Evolutionary conservation across 2,113 vertebrate species (phyloP).

Genomic region (Pionites leucogaster): DNA sequence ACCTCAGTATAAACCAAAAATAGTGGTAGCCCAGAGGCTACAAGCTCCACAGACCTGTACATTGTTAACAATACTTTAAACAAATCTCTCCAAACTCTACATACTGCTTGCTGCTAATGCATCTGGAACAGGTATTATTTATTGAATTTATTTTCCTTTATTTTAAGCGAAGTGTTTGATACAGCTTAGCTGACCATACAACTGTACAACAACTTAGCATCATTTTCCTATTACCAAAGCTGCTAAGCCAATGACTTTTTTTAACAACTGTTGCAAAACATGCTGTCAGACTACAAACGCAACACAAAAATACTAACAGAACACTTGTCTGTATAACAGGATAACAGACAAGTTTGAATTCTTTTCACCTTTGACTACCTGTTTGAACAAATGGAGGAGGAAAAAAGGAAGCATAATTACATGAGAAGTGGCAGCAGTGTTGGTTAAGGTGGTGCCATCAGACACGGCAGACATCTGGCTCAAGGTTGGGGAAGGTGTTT

Average conservation of each 20-base stretch:
- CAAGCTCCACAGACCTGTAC: background rate
- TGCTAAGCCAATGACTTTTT: background rate
- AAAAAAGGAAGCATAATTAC: slow-evolving; percentile 85
- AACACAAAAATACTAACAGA: background rate
- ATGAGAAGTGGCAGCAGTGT: slow-evolving; percentile 80
- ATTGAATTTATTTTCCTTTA: background rate
- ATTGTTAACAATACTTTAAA: background rate
- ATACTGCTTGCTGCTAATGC: background rate
- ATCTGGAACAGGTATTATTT: background rate
- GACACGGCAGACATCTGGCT: slow-evolving; percentile 83
- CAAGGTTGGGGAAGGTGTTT: slow-evolving; percentile 87
- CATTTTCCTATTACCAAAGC: background rate
- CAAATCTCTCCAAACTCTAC: background rate
- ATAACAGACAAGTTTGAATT: background rate
- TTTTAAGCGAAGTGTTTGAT: background rate
- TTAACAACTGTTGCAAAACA: background rate
- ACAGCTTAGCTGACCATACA: background rate
- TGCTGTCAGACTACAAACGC: background rate
- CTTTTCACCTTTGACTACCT: slow-evolving; percentile 44
- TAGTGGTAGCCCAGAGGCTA: background rate
- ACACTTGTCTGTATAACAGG: background rate
- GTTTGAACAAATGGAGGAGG: slow-evolving; percentile 37
- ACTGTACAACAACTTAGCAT: background rate
- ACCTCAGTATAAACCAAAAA: background rate
- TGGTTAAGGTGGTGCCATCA: slow-evolving; percentile 80